A percentile compares a stretch with the other conserved stretches of the same genome.
phyloP scores from a whole-genome alignment of 2,113 vertebrate species.

The Elgaria multicarinata region DNA sequence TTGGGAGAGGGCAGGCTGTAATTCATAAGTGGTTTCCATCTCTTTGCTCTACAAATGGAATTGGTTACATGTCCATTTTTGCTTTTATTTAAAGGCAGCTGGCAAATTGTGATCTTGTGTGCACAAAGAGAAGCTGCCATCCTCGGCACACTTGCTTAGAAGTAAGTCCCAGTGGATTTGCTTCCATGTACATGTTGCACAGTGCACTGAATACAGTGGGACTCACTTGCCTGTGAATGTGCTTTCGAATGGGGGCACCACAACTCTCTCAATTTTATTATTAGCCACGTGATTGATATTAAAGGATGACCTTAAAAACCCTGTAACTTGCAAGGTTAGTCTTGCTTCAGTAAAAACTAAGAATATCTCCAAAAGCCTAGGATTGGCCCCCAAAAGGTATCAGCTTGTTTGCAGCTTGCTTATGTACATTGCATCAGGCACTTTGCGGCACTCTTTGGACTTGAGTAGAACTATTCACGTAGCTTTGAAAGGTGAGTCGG shows the following conservation, averaged over 20 bases:
- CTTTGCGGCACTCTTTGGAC: not conserved
- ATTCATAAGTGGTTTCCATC: not conserved
- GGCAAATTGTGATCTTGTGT: not conserved
- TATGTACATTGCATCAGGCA: not conserved
- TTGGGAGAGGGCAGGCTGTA: not conserved
- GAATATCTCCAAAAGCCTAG: not conserved
- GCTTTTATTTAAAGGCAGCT: not conserved
- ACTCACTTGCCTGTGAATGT: not conserved
- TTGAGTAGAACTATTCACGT: not conserved
- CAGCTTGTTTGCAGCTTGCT: not conserved
- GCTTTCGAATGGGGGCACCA: no score
- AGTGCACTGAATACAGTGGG: not conserved
- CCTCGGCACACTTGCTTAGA: not conserved
- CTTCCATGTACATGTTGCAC: not conserved
- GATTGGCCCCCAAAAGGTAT: not conserved
- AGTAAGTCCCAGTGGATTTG: not conserved
- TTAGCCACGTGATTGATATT: not conserved
- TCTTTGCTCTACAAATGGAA: not conserved
- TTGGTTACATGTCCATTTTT: no score
- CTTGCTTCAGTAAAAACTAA: not conserved
- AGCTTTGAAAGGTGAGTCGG: not conserved
- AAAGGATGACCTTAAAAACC: not conserved
- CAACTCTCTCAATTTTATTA: not conserved
- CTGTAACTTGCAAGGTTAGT: not conserved
- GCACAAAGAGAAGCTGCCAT: not conserved